These are phyloP conservation scores for Herpailurus yagouaroundi DNA, from an alignment of 2,113 vertebrate genomes.

Conservation along the genomic window DNA sequence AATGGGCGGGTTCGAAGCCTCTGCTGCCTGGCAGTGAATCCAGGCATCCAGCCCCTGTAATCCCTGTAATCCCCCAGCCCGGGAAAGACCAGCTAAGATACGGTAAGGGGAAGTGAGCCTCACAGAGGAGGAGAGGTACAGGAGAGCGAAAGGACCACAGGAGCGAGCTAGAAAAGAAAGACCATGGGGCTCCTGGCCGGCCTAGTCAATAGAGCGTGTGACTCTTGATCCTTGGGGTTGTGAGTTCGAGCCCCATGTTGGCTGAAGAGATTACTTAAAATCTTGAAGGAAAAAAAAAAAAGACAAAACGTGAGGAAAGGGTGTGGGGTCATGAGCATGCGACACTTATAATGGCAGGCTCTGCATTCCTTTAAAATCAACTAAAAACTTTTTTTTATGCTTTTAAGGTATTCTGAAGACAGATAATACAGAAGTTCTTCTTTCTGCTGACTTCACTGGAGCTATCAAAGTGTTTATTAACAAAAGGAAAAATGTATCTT, in stretches of 20 bases:
- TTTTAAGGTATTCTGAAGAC: slow-evolving; percentile 93
- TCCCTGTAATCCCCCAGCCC: background rate
- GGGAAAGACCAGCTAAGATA: background rate
- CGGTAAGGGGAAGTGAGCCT: background rate
- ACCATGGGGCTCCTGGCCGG: background rate
- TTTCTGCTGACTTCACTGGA: slow-evolving; percentile 98
- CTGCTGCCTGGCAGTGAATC: background rate
- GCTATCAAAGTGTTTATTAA: slow-evolving; percentile 99
- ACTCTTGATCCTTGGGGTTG: background rate
- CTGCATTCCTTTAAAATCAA: slow-evolving; percentile 20
- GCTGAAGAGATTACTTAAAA: background rate
- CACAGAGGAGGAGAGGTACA: background rate
- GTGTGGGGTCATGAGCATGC: background rate
- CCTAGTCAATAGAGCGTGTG: too few species aligned
- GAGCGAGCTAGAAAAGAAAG: background rate
- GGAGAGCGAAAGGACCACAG: background rate
- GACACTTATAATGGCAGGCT: background rate
- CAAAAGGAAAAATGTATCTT: slow-evolving; percentile 92
- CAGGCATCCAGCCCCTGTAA: background rate
- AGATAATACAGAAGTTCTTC: slow-evolving; percentile 96
- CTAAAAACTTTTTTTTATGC: slow-evolving; percentile 63
- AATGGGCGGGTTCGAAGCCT: background rate
- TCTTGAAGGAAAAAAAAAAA: background rate
- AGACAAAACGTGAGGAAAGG: background rate
- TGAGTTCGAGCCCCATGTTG: background rate